A percentile compares a stretch with the other conserved stretches of the same genome.
phyloP scores from a whole-genome alignment of 2,888 invertebrate genomes.

The Lepidocyrtoides sp. region DNA sequence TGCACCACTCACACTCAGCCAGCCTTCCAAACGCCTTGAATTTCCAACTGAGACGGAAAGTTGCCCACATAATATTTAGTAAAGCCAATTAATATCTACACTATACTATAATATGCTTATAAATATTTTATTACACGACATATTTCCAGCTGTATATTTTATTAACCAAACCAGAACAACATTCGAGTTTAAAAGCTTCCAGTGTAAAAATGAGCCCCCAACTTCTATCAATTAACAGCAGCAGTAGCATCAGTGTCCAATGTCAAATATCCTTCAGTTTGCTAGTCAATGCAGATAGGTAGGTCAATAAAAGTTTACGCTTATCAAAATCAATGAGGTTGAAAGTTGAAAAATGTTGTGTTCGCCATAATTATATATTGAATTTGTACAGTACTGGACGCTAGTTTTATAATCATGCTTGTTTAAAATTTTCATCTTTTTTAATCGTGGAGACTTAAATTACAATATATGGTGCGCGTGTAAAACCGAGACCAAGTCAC shows the following conservation, averaged over 20 bases:
- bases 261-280: background rate
- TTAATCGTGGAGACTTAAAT: background rate
- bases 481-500: too few species aligned
- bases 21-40: background rate
- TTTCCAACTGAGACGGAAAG: background rate
- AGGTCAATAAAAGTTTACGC: slow-evolving; percentile 58
- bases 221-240: too few species aligned
- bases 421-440: background rate
- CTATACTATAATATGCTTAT: too few species aligned
- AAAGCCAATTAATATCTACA: too few species aligned
- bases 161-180: too few species aligned
- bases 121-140: too few species aligned
- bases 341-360: slow-evolving; percentile 58
- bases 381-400: background rate
- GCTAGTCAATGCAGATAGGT: background rate
- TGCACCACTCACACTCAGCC: background rate
- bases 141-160: too few species aligned
- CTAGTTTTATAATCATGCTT: background rate
- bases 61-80: too few species aligned
- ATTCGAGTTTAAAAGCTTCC: too few species aligned
- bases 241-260: background rate
- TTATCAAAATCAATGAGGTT: slow-evolving; percentile 58
- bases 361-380: background rate
- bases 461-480: background rate
- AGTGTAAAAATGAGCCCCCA: too few species aligned